Conservation (phyloP, 2,797 vertebrate species). For the Morus bassanus region DNA sequence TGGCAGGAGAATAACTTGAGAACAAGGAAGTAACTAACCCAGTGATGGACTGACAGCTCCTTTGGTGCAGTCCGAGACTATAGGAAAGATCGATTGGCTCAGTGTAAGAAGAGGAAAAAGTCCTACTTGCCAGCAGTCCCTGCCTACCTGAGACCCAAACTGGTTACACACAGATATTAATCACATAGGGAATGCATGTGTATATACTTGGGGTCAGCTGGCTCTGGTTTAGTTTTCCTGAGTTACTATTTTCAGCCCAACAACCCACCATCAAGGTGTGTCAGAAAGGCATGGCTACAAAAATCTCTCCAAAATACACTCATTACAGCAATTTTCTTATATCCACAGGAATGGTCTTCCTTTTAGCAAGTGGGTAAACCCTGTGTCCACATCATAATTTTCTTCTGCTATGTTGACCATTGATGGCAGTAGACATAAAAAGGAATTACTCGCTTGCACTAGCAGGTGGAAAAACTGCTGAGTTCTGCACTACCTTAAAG, state of each 20-base stretch:
- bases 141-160: background rate
- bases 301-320: background rate
- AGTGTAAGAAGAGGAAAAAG: background rate
- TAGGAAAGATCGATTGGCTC: background rate
- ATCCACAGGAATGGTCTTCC: background rate
- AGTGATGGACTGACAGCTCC: background rate
- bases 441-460: background rate
- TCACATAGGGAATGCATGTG: background rate
- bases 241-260: background rate
- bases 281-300: background rate
- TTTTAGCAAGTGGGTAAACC: background rate
- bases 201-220: background rate
- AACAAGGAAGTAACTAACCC: background rate
- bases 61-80: background rate
- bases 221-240: background rate
- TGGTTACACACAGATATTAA: background rate
- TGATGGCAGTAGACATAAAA: background rate
- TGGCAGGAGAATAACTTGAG: background rate
- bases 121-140: background rate
- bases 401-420: background rate
- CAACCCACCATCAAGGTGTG: background rate
- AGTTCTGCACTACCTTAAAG: background rate
- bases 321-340: background rate
- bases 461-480: background rate
- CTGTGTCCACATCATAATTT: background rate